phyloP scores from a whole-genome alignment of 1,140 invertebrate genomes.

The Gryon sp. region DNA sequence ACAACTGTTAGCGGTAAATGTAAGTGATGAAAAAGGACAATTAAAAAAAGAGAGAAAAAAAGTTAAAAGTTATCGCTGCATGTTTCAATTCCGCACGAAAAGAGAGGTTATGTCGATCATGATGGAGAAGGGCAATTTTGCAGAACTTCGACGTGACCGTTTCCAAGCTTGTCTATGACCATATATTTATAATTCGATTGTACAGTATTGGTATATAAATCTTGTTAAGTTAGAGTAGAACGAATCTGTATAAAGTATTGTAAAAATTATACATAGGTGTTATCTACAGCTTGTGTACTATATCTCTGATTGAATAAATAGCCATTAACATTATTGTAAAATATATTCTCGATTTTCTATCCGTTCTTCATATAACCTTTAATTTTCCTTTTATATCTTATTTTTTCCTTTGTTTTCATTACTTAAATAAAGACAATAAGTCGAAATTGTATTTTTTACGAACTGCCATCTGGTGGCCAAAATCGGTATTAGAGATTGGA shows the following conservation, averaged over 20 bases:
- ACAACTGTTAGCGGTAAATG: background rate
- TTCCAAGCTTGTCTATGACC: slow-evolving; percentile 57
- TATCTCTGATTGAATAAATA: slow-evolving; percentile 80
- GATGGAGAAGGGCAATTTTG: background rate
- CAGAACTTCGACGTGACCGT: slow-evolving; percentile 10
- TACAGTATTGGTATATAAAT: slow-evolving; percentile 76
- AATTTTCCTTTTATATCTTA: background rate
- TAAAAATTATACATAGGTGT: slow-evolving; percentile 80
- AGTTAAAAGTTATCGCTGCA: slow-evolving; percentile 18
- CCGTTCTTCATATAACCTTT: background rate
- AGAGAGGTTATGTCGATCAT: slow-evolving; percentile 8
- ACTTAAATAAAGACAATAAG: too few species aligned
- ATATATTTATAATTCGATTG: slow-evolving; percentile 71
- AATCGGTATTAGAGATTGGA: too few species aligned
- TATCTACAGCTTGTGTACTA: slow-evolving; percentile 79
- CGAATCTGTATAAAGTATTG: slow-evolving; percentile 79
- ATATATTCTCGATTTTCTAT: background rate
- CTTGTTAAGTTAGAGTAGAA: slow-evolving; percentile 74
- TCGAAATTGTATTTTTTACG: too few species aligned
- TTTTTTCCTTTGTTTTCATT: too few species aligned
- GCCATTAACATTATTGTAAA: slow-evolving; percentile 74
- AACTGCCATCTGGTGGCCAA: too few species aligned
- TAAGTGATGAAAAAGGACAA: slow-evolving; percentile 6
- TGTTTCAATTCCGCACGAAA: slow-evolving; percentile 42
- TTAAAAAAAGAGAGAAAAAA: slow-evolving; percentile 19